These are phyloP conservation scores for Otolemur crassicaudatus DNA, from an alignment of 2,797 vertebrate species.

Conservation along the genomic window DNA sequence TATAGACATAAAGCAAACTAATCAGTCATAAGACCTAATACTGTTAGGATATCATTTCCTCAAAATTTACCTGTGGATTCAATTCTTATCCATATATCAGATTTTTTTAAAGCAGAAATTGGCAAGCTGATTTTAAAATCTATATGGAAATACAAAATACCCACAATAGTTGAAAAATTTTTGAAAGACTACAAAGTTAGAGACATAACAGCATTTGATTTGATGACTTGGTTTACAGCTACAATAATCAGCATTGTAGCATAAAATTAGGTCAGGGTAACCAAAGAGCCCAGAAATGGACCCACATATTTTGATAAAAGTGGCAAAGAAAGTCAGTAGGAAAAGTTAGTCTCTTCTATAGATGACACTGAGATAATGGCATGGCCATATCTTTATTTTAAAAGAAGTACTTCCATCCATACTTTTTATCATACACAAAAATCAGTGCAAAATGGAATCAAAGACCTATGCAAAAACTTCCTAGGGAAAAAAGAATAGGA, in stretches of 20 bases:
- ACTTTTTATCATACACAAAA: background rate
- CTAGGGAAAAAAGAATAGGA: background rate
- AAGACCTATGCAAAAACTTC: background rate
- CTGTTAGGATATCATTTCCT: conserved; percentile 46
- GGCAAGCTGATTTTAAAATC: conserved; percentile 49
- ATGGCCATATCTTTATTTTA: background rate
- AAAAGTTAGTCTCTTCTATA: conserved; percentile 34
- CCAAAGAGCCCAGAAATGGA: conserved; percentile 42
- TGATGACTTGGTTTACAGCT: background rate
- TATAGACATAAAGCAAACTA: conserved; percentile 33
- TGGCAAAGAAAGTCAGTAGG: background rate
- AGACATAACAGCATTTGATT: background rate
- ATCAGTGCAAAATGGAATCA: background rate
- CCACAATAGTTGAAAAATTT: background rate
- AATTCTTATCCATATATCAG: background rate
- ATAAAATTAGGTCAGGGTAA: conserved; percentile 4
- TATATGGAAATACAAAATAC: background rate
- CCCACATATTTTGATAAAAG: background rate
- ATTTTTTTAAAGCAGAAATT: conserved; percentile 10
- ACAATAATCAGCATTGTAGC: background rate
- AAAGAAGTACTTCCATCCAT: background rate
- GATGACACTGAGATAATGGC: background rate
- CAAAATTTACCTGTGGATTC: conserved; percentile 39
- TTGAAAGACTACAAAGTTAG: background rate
- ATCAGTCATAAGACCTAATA: background rate